Evolutionary conservation across 2,888 invertebrate genomes (phyloP), one percentile per base, ranked within the genome.

Genomic region (Tenodera sinensis): DNA sequence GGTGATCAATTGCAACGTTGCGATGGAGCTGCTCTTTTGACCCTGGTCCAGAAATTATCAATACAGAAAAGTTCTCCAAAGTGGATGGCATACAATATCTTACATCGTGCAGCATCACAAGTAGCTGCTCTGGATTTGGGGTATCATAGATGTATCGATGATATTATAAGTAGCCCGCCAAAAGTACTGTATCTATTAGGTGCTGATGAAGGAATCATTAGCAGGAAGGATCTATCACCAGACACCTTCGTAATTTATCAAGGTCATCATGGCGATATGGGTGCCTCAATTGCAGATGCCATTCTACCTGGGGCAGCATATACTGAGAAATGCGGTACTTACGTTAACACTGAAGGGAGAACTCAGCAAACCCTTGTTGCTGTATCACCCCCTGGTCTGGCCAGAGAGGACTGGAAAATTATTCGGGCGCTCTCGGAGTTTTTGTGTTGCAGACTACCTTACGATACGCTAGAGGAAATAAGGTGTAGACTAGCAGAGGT

Each of bases 401-500:
- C 99, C 0, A 95, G 99, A 88, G 98, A 98, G 92, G 99, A 99
- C 94, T 99, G 99, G 99, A 99, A 99, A 95, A 98, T 99, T 91
- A 95, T 99, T 91, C 96, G 99, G 90, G 99, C 99, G 0, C 94
- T 99, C 12, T 98, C 99, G 0, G 99, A 95, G 95, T 93, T 96
- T 90, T 92, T 94, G 91, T 97, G 96, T 47, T 93, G 94, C 87
- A 94, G 95, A 28, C 94, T 99, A 83, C 97, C 98, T 0, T 99
- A 99, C 93, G 99, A 99, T 93, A 96, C 94, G 89, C 93, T 99
- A 91, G 95, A 96, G 91, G 97, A 98, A 92, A 94, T 99, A 20
- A 95, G 99, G 91, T 94, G 94, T 88, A 96, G 99, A 54, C 94
- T 99, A 92, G 95, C 95, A 91, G 96, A 99, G 93, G 94, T 99